Evolutionary conservation across 2,797 vertebrate species (phyloP), one percentile per base, ranked within the genome.

Genomic region (Novumbra hubbsi): DNA sequence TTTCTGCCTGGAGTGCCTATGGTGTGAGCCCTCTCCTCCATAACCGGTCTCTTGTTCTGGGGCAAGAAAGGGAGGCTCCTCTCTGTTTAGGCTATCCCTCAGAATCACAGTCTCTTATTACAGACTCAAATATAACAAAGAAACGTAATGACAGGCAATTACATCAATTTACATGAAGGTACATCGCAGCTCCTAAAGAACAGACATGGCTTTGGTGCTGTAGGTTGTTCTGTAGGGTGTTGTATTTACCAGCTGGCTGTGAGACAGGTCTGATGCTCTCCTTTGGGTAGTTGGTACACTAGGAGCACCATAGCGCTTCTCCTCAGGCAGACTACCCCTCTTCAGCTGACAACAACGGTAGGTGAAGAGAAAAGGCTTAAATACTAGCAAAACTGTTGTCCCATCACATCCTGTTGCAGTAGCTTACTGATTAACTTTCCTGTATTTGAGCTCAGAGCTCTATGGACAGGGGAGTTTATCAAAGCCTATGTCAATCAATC

Each of bases 241-340:
- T 0, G 2, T 78, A 89, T 41, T 72, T 74, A 80, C 88, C 89
- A 85, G 49, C 70, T 88, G 88, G 76, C 24, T 87, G 73, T 78
- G 70, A 19, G 84, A 77, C 76, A 86, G 86, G 72, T 94, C 91
- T 52, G 91, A 87, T 4, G 83, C 72, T 79, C 88, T 66, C 21
- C 90, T 89, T 0, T 83, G 83, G 0, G 81, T n/a, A 0, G 52
- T 1, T 4, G 69, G 27, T 55, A 81, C 62, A 9, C 85, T n/a
- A 0, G 75, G 1, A 64, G 6, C 19, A 8, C 38, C 55, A 48
- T 28, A 28, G 69, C 55, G 80, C 0, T 78, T 83, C 0, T 76
- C 80, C n/a, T 92, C 88, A 38, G 91, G 89, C 66, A 91, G 80
- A 85, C 89, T 90, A 70, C 85, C 86, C 19, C 89, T 88, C 78